phyloP scores from a whole-genome alignment of 2,888 invertebrate species.

The Philopedon plagiatum region DNA sequence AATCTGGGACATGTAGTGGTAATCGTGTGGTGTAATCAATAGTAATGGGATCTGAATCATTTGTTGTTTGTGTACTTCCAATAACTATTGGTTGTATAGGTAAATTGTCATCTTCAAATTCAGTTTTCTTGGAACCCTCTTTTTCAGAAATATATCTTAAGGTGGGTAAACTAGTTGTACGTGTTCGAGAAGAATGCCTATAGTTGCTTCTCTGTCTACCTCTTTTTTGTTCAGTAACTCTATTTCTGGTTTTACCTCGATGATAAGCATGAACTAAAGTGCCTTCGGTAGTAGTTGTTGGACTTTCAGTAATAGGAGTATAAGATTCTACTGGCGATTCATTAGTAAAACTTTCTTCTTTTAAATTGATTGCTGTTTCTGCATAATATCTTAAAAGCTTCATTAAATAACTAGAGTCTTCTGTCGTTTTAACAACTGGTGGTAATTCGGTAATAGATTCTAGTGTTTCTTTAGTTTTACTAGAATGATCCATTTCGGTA shows the following conservation, averaged over 20 bases:
- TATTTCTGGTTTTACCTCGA: neutral
- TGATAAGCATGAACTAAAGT: neutral
- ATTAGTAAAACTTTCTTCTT: neutral
- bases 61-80: too few relatives aligned
- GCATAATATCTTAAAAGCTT: slow-evolving; percentile 38
- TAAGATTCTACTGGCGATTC: slow-evolving; percentile 15
- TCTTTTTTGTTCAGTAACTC: neutral
- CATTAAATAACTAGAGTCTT: slow-evolving; percentile 27
- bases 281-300: slow-evolving; percentile 12
- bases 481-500: neutral
- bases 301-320: slow-evolving; percentile 31
- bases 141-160: slow-evolving; percentile 15
- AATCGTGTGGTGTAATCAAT: neutral
- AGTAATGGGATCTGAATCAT: neutral
- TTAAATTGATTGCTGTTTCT: neutral
- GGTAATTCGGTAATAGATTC: neutral
- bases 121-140: neutral
- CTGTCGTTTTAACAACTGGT: neutral
- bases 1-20: neutral
- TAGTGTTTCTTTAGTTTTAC: neutral
- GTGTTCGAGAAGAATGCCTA: slow-evolving; percentile 3
- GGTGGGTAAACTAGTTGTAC: slow-evolving; percentile 20
- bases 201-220: neutral
- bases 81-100: too few relatives aligned
- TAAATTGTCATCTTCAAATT: neutral